Conservation (phyloP, 2,113 vertebrate genomes). For the Scatophagus argus region DNA sequence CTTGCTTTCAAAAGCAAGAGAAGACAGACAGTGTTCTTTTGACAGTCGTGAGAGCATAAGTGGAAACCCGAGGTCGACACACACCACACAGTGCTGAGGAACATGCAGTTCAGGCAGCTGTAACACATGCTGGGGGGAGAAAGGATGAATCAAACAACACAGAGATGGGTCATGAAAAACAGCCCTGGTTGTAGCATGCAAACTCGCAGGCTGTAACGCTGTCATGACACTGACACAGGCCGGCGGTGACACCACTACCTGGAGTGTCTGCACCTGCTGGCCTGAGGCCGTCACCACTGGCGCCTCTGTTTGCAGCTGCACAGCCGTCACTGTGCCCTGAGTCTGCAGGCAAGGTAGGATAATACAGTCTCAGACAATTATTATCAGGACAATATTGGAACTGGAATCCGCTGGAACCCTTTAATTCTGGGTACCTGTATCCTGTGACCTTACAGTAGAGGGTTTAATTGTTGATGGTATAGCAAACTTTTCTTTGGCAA, state of each 20-base stretch:
- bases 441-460: neutral
- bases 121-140: slow-evolving; percentile 54
- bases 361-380: slow-evolving; percentile 60
- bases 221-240: slow-evolving; percentile 71
- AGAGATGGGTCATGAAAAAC: slow-evolving; percentile 54
- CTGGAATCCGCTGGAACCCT: slow-evolving; percentile 4
- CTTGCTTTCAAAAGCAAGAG: slow-evolving; percentile 42
- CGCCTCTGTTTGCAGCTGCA: slow-evolving; percentile 99
- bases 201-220: slow-evolving; percentile 37
- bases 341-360: slow-evolving; percentile 91
- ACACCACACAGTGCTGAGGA: slow-evolving; percentile 58
- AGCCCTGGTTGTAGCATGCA: slow-evolving; percentile 70
- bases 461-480: neutral
- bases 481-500: neutral
- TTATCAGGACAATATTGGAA: slow-evolving; percentile 6
- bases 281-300: slow-evolving; percentile 97
- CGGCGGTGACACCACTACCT: slow-evolving; percentile 98
- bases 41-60: slow-evolving; percentile 48
- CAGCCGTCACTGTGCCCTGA: slow-evolving; percentile 98
- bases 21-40: slow-evolving; percentile 15
- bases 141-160: slow-evolving; percentile 56
- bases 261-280: slow-evolving; percentile 99
- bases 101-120: slow-evolving; percentile 72
- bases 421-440: neutral
- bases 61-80: slow-evolving; percentile 38